phyloP scores from a whole-genome alignment of 2,888 invertebrate species.

The Macrosoma leucophasiata region DNA sequence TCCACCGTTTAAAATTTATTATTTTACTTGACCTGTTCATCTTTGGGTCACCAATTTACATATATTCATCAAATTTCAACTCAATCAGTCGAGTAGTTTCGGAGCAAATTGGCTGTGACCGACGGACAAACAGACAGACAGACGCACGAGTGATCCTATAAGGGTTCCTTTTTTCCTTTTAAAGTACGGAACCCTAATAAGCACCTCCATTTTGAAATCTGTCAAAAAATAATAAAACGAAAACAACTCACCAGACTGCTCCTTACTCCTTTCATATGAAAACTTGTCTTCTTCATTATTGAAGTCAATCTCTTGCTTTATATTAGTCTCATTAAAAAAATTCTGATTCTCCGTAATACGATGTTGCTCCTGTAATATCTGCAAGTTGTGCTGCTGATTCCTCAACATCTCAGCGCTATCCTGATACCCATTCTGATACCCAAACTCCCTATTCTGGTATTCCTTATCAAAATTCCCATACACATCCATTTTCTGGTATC shows the following conservation, averaged over 20 bases:
- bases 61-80: too few relatives aligned
- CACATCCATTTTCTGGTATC: constrained; percentile 38
- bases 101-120: too few relatives aligned
- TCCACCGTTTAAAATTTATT: too few relatives aligned
- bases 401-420: constrained; percentile 51
- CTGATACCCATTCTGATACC: constrained; percentile 32
- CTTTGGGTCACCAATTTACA: too few relatives aligned
- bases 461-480: constrained; percentile 37
- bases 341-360: constrained; percentile 52
- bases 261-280: constrained; percentile 50
- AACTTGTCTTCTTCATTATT: constrained; percentile 55
- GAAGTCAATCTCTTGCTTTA: constrained; percentile 60
- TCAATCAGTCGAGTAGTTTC: too few relatives aligned
- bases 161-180: too few relatives aligned
- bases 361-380: constrained; percentile 55
- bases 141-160: too few relatives aligned
- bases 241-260: constrained; percentile 40
- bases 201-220: too few relatives aligned
- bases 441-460: constrained; percentile 29
- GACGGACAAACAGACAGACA: too few relatives aligned
- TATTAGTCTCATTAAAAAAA: constrained; percentile 57
- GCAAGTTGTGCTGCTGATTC: constrained; percentile 59
- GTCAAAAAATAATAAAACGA: constrained; percentile 2
- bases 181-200: too few relatives aligned
- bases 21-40: too few relatives aligned